Evolutionary conservation across 2,113 vertebrate genomes (phyloP), one percentile per base, ranked within the genome.

Genomic region (Dicentrarchus labrax): DNA sequence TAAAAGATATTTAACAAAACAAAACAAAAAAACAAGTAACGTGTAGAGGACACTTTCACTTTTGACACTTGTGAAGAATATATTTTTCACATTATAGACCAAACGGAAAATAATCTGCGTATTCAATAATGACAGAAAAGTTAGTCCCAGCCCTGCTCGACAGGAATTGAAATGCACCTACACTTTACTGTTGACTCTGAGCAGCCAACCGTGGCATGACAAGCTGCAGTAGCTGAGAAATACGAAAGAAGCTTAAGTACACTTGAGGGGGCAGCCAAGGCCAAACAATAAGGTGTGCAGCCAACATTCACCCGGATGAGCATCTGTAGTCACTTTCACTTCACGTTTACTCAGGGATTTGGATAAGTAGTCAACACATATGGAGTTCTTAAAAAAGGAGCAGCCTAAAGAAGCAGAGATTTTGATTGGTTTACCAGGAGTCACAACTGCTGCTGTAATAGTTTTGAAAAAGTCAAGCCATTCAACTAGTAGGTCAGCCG

Each of bases 241-340:
- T 38, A 61, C 30, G 17, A 12, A 70, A 54, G 61, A 61, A 51
- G 56, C 70, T 71, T 51, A 82, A 71, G 84, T 74, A 68, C 64
- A 85, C 30, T 45, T 30, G 24, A 82, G 72, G 64, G 45, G 62
- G 51, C 68, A 66, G 51, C 47, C 22, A 19, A 78, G 21, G 81
- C 56, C 56, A 62, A 77, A 65, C 54, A 15, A 12, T 15, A 30
- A 64, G 51, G 73, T 15, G 17, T 8, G 13, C 38, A 30, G 66
- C 78, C 72, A 86, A 30, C 53, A 59, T 62, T 84, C 22, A 69
- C 48, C 6, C 36, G 39, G 15, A 5, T 59, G 76, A 70, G 67
- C 57, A 60, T 56, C 71, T 77, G 83, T 69, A 22, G 65, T 50
- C 48, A 74, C 79, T 64, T 79, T 57, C 62, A 48, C 61, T 54